A percentile compares a stretch with the other conserved stretches of the same genome.
Conservation (phyloP, 1,140 invertebrate genomes). For the Eurosta solidaginis region DNA sequence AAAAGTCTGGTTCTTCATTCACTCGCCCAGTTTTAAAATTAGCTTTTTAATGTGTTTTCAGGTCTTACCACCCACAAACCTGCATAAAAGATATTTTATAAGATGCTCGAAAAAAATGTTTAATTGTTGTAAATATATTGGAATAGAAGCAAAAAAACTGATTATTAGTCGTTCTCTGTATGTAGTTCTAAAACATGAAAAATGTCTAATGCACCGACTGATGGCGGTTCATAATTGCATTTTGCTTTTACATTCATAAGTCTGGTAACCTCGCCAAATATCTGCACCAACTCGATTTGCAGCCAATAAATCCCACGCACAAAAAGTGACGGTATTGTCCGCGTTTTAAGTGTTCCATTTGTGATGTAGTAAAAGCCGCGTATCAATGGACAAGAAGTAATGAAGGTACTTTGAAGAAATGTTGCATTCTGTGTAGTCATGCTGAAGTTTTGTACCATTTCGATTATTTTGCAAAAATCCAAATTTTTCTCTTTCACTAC, state of each 20-base stretch:
- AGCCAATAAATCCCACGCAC: conserved; percentile 25
- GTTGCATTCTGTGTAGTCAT: neutral
- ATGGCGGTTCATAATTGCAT: neutral
- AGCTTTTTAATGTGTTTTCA: no score
- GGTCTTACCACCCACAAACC: no score
- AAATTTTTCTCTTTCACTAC: conserved; percentile 29
- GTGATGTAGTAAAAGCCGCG: conserved; percentile 33
- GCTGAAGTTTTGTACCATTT: conserved; percentile 2
- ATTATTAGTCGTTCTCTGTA: neutral
- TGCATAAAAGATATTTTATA: no score
- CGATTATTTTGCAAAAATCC: conserved; percentile 35
- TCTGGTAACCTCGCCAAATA: conserved; percentile 30
- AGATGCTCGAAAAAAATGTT: no score
- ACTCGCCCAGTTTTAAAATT: no score
- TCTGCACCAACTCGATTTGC: conserved; percentile 32
- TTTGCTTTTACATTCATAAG: conserved; percentile 28
- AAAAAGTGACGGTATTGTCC: neutral
- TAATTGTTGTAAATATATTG: no score
- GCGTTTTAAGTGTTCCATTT: conserved; percentile 25
- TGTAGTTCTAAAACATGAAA: neutral
- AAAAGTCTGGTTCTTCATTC: no score
- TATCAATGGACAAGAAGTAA: conserved; percentile 33
- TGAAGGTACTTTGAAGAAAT: conserved; percentile 20
- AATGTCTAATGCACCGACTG: neutral
- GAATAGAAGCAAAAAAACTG: no score